Percentiles rank a stretch among this genome's conserved stretches.
phyloP scores from a whole-genome alignment of 1,140 invertebrate genomes.

The Arion vulgaris region DNA sequence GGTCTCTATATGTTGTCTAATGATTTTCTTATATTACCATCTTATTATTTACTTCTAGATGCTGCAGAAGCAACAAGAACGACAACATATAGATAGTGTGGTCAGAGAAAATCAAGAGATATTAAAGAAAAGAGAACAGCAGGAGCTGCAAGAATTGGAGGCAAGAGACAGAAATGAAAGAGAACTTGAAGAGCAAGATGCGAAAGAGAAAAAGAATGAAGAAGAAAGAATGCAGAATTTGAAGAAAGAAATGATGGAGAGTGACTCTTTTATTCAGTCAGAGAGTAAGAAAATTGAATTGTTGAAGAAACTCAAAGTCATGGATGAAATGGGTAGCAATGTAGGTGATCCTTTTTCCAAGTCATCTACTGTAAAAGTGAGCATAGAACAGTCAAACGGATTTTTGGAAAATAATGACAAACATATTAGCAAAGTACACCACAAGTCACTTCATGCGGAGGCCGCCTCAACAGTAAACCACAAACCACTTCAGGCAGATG shows the following conservation, averaged over 20 bases:
- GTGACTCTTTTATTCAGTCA: conserved; percentile 49
- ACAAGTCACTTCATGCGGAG: no score
- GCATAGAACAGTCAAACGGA: conserved; percentile 12
- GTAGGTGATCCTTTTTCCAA: conserved; percentile 17
- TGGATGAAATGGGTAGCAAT: conserved; percentile 44
- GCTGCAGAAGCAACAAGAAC: conserved; percentile 12
- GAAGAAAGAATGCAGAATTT: conserved; percentile 45
- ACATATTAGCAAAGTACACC: conserved; percentile 55
- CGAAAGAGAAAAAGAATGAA: conserved; percentile 46
- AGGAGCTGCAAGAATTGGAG: conserved; percentile 42
- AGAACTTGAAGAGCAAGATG: conserved; percentile 35
- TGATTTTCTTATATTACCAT: no score
- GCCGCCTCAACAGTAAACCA: conserved; percentile 61
- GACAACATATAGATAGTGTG: conserved; percentile 27
- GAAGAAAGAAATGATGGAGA: conserved; percentile 53
- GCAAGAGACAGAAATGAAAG: conserved; percentile 39
- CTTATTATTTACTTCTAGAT: no score
- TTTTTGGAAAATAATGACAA: conserved; percentile 40
- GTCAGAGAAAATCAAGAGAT: conserved; percentile 10
- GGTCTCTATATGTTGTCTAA: no score
- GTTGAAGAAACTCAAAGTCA: conserved; percentile 49
- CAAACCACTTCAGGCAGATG: conserved; percentile 58
- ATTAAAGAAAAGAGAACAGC: conserved; percentile 13
- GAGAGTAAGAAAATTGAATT: conserved; percentile 62
- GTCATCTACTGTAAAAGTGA: background rate